These are phyloP conservation scores for Pipistrellus pygmaeus DNA, from an alignment of 2,797 vertebrate species.

Conservation along the genomic window DNA sequence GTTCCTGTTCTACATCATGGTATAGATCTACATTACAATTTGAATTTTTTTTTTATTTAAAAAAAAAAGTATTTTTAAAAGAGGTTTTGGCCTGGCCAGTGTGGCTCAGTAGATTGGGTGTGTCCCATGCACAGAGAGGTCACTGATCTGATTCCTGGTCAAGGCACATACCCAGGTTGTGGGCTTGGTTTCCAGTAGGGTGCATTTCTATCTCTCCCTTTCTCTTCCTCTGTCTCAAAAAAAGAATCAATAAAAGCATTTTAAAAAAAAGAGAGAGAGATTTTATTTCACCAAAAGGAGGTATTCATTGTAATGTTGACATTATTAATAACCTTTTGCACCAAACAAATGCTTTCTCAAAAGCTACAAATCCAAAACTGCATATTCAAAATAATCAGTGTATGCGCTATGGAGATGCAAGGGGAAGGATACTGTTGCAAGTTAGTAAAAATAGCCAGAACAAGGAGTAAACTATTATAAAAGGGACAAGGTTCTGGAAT, in stretches of 20 bases:
- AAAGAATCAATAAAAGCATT: not conserved
- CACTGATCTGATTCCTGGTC: too few species aligned
- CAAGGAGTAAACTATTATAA: not conserved
- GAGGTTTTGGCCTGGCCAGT: not conserved
- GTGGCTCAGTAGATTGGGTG: too few species aligned
- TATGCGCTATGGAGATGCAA: not conserved
- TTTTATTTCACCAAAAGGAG: constrained; percentile 21
- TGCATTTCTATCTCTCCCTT: too few species aligned
- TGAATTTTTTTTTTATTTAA: not conserved
- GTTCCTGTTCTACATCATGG: not conserved
- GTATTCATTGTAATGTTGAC: constrained; percentile 29
- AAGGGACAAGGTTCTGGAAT: not conserved
- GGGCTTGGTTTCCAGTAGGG: too few species aligned
- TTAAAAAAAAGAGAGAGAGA: not conserved
- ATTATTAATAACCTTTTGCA: constrained; percentile 52
- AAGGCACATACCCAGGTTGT: too few species aligned
- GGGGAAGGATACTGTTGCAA: not conserved
- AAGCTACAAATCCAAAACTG: not conserved
- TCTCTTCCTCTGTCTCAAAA: too few species aligned
- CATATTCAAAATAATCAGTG: constrained; percentile 22
- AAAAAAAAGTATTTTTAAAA: not conserved
- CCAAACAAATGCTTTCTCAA: constrained; percentile 56
- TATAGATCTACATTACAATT: not conserved
- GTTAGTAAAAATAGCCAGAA: constrained; percentile 39
- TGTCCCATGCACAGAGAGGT: too few species aligned